phyloP scores from a whole-genome alignment of 2,888 invertebrate species.

The Tricholauxania praeusta region DNA sequence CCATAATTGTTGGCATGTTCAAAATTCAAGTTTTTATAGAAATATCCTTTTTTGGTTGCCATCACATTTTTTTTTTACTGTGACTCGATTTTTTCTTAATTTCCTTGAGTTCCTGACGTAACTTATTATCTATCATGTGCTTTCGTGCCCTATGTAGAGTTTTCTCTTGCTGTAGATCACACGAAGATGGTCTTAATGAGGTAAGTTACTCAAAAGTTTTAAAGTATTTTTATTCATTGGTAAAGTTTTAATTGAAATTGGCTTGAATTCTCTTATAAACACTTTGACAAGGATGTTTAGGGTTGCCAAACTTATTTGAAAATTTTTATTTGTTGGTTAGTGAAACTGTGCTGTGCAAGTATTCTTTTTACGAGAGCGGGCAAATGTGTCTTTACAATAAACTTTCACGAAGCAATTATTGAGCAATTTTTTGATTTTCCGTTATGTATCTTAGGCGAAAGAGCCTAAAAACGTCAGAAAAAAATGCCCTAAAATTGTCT shows the following conservation, averaged over 20 bases:
- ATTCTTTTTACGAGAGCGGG: no score
- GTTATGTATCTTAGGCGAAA: no score
- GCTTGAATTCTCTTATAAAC: no score
- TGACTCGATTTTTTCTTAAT: background rate
- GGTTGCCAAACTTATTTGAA: no score
- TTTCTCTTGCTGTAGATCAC: constrained; percentile 53
- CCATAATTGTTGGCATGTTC: constrained; percentile 4
- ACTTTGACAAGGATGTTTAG: no score
- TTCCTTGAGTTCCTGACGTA: background rate
- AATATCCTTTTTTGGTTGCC: background rate
- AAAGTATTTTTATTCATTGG: background rate
- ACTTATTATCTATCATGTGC: constrained; percentile 19
- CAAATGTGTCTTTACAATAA: no score
- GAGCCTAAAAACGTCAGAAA: no score
- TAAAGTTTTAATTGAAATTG: background rate
- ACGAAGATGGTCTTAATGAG: constrained; percentile 62
- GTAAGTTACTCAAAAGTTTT: constrained; percentile 53
- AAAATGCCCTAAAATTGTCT: no score
- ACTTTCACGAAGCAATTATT: no score
- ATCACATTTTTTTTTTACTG: background rate
- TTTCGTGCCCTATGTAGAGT: constrained; percentile 15
- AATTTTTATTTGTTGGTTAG: no score
- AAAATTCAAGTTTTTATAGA: background rate
- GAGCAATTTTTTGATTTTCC: no score
- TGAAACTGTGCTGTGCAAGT: no score